These are phyloP conservation scores for Linnaemya tessellans DNA, from an alignment of 2,888 invertebrate species.

Conservation along the genomic window DNA sequence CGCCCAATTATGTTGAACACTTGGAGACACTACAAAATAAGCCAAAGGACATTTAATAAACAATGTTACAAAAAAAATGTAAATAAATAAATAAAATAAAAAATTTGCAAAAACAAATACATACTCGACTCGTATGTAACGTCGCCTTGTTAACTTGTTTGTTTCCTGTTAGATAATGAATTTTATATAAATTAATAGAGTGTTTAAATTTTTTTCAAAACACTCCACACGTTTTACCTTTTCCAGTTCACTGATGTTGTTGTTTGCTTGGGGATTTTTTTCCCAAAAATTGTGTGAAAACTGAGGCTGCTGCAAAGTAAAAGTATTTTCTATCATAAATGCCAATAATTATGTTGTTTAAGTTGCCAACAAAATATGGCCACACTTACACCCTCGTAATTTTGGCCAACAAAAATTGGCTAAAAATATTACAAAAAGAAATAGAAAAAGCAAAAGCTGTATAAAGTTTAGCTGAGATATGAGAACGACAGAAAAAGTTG, in stretches of 20 bases:
- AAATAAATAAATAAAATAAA: background rate
- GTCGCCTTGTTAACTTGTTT: conserved; percentile 55
- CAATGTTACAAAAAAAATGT: background rate
- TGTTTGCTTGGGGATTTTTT: background rate
- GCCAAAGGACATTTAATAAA: conserved; percentile 69
- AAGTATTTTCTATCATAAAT: conserved; percentile 62
- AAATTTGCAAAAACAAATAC: conserved; percentile 15
- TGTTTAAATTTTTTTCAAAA: background rate
- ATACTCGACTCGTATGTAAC: conserved; percentile 9
- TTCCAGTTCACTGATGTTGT: background rate
- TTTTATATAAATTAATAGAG: conserved; percentile 69
- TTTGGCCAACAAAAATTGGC: conserved; percentile 80
- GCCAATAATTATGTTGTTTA: conserved; percentile 78
- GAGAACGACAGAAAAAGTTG: background rate
- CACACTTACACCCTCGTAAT: conserved; percentile 81
- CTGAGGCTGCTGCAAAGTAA: conserved; percentile 43
- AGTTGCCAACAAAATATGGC: conserved; percentile 79
- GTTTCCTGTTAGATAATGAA: conserved; percentile 70
- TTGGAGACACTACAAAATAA: conserved; percentile 46
- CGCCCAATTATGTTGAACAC: conserved; percentile 79
- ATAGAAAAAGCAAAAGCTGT: conserved; percentile 2
- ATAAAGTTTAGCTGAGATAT: conserved; percentile 20
- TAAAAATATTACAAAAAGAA: conserved; percentile 41
- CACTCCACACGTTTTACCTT: conserved; percentile 4
- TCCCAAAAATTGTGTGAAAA: background rate